phyloP scores from a whole-genome alignment of 92 coral and sea anemone genomes.

The Micromussa lordhowensis region DNA sequence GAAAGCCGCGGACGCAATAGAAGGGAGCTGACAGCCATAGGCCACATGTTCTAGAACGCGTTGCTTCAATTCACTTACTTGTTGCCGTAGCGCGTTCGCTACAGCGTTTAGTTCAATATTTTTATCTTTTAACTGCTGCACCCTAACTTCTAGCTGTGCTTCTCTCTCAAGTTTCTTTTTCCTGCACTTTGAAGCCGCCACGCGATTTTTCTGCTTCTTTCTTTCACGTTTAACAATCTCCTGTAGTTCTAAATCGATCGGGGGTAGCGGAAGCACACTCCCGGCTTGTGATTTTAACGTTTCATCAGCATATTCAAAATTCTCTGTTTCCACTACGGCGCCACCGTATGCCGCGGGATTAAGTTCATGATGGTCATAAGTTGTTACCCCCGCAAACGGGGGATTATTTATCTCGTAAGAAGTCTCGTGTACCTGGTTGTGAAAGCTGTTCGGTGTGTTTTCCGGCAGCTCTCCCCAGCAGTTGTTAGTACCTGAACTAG shows the following conservation, averaged over 20 bases:
- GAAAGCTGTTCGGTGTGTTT: slow-evolving; percentile 28
- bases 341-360: slow-evolving; percentile 7
- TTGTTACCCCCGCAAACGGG: slow-evolving; percentile 18
- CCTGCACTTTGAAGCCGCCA: slow-evolving; percentile 98
- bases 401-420: slow-evolving; percentile 42
- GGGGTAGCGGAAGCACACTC: slow-evolving; percentile 82
- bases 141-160: slow-evolving; percentile 96
- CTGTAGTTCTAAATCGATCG: slow-evolving; percentile 93
- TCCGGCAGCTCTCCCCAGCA: slow-evolving; percentile 26
- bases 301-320: slow-evolving; percentile 62
- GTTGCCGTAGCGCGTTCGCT: slow-evolving; percentile 88
- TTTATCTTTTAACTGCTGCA: slow-evolving; percentile 92
- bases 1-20: slow-evolving; percentile 77
- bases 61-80: slow-evolving; percentile 91
- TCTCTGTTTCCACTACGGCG: slow-evolving; percentile 38
- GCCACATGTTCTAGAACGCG: slow-evolving; percentile 97
- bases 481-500: slow-evolving; percentile 28
- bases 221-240: slow-evolving; percentile 96
- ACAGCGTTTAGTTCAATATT: slow-evolving; percentile 93
- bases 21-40: slow-evolving; percentile 91
- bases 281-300: slow-evolving; percentile 46
- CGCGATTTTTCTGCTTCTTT: slow-evolving; percentile 96
- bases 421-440: slow-evolving; percentile 43
- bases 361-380: slow-evolving; percentile 58
- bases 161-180: slow-evolving; percentile 97